phyloP scores from a whole-genome alignment of 2,113 vertebrate species.

The Falcunculus frontatus region DNA sequence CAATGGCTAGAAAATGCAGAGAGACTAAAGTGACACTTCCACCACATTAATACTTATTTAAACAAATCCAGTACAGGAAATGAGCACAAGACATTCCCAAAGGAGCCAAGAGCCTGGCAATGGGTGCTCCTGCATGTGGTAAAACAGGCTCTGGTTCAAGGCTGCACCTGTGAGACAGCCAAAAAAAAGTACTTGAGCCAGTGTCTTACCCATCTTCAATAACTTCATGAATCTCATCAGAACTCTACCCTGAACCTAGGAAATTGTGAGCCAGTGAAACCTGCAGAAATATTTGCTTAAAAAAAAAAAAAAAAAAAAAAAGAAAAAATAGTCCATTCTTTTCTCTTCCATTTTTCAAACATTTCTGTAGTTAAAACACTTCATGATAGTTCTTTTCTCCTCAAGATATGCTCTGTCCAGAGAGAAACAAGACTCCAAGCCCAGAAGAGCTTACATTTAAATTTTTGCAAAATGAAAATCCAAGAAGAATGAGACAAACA shows the following conservation, averaged over 20 bases:
- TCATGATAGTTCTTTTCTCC: background rate
- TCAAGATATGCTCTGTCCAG: background rate
- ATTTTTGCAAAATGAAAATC: background rate
- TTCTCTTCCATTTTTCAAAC: background rate
- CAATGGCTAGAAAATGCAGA: background rate
- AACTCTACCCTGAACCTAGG: background rate
- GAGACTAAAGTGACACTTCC: background rate
- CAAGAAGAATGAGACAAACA: background rate
- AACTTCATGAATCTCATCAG: background rate
- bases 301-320: too few relatives aligned
- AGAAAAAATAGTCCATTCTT: rapidly evolving
- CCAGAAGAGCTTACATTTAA: background rate
- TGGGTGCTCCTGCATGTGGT: background rate
- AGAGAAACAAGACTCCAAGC: background rate
- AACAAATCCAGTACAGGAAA: background rate
- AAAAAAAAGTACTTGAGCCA: background rate
- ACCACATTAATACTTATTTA: background rate
- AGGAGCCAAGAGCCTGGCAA: background rate
- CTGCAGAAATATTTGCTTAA: background rate
- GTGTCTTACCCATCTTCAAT: background rate
- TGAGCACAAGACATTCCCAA: background rate
- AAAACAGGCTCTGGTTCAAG: background rate
- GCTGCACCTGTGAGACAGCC: background rate
- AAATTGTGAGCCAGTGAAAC: background rate
- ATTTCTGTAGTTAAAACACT: background rate